Evolutionary conservation across 2,888 invertebrate species (phyloP), one percentile per base, ranked within the genome.

Genomic region (Coenonympha arcania): DNA sequence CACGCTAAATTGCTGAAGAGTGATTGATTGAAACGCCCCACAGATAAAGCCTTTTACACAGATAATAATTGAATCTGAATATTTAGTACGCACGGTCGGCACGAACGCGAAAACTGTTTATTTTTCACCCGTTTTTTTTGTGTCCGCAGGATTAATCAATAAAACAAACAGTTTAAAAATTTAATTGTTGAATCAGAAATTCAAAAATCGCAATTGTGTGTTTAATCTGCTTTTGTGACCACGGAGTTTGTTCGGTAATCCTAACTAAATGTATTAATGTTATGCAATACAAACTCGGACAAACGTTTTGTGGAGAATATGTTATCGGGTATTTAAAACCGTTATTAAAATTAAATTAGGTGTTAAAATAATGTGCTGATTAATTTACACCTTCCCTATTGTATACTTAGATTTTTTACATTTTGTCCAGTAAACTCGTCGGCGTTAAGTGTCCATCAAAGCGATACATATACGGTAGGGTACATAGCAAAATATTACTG

Each of bases 1-100:
- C 76, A 75, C 69, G 71, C 77, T 75, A 76, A 80, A 82, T 79
- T 81, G 76, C 69, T 76, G 70, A 74, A 75, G 73, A 78, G 76
- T 80, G 80, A 82, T 80, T 81, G 80, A 81, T 82, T 76, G 76
- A 73, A 79, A 73, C 65, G 73, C 62, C 71, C 64, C 66, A 58
- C 63, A 56, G 67, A 69, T 66, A 72, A 76, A 76, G 70, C 68
- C 72, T 77, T 78, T 76, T 72, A 72, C 68, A 65, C 61, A 55
- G 64, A 62, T 64, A 68, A 76, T 79, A 77, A 79, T 79, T 71
- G 68, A 73, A 76, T 74, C 66, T 64, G 70, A 73, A 76, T 76
- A 73, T 77, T 74, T 72, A 65, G 64, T 56, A 59, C 45, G 49
- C 46, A 9, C 30, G 30, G 30, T 19, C 28, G 47, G 45, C 48